These are phyloP conservation scores for Julus scandinavius DNA, from an alignment of 2,888 invertebrate genomes.

Conservation along the genomic window DNA sequence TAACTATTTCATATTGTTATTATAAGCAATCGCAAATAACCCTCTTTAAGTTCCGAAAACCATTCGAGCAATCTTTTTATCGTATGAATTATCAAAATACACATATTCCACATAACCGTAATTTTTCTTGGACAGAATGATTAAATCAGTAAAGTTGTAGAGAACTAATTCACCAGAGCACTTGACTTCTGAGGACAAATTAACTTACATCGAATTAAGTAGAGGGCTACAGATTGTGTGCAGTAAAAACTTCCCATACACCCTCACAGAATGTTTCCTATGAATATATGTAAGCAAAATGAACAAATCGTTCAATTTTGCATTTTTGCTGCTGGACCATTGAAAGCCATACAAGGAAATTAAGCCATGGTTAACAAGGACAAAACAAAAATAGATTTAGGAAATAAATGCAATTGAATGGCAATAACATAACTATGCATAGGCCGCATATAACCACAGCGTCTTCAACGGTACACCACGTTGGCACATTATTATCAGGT, in stretches of 20 bases:
- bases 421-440: background rate
- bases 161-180: too few species aligned
- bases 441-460: background rate
- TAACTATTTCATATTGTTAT: too few species aligned
- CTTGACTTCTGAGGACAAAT: too few species aligned
- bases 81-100: too few species aligned
- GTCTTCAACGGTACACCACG: background rate
- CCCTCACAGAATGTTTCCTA: background rate
- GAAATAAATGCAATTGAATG: background rate
- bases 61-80: too few species aligned
- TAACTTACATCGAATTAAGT: too few species aligned
- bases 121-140: too few species aligned
- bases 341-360: background rate
- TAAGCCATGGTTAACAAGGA: background rate
- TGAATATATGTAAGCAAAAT: background rate
- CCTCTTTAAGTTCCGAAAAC: too few species aligned
- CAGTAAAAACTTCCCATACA: background rate
- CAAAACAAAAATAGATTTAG: background rate
- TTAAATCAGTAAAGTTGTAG: too few species aligned
- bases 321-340: background rate
- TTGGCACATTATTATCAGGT: slow-evolving; percentile 33
- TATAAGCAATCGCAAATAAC: too few species aligned
- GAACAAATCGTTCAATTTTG: background rate
- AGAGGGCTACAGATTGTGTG: too few species aligned
- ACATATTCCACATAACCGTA: too few species aligned